These are phyloP conservation scores for Pogonognathellus flavescens DNA, from an alignment of 1,140 invertebrate species.

Conservation along the genomic window DNA sequence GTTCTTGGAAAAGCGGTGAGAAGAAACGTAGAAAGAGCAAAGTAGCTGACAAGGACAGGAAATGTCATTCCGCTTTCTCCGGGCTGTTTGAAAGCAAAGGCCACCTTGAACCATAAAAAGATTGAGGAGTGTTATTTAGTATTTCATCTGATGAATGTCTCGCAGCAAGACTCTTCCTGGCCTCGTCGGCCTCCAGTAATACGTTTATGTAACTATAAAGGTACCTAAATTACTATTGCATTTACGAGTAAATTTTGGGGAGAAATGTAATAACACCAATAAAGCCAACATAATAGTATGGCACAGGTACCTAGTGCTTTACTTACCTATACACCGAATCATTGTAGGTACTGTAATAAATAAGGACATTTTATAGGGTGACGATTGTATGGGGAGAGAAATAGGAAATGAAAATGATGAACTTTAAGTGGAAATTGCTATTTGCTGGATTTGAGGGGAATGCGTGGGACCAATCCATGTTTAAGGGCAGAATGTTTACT, in stretches of 20 bases:
- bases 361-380: too few species aligned
- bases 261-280: background rate
- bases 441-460: background rate
- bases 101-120: conserved; percentile 16
- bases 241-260: background rate
- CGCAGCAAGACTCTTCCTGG: too few species aligned
- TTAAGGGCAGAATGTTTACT: background rate
- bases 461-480: background rate
- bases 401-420: conserved; percentile 33
- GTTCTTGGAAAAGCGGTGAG: background rate
- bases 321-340: too few species aligned
- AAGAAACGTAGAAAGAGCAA: background rate
- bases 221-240: too few species aligned
- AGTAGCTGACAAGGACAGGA: background rate
- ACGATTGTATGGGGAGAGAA: conserved; percentile 1
- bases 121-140: conserved; percentile 18
- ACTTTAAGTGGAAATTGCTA: conserved; percentile 19
- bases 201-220: background rate
- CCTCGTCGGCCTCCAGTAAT: background rate
- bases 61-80: conserved; percentile 8
- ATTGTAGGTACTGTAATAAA: too few species aligned
- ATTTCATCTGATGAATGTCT: conserved; percentile 37
- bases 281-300: background rate
- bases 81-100: background rate
- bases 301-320: conserved; percentile 2